Conservation (phyloP, 2,113 vertebrate genomes). For the Lamprotornis superbus region DNA sequence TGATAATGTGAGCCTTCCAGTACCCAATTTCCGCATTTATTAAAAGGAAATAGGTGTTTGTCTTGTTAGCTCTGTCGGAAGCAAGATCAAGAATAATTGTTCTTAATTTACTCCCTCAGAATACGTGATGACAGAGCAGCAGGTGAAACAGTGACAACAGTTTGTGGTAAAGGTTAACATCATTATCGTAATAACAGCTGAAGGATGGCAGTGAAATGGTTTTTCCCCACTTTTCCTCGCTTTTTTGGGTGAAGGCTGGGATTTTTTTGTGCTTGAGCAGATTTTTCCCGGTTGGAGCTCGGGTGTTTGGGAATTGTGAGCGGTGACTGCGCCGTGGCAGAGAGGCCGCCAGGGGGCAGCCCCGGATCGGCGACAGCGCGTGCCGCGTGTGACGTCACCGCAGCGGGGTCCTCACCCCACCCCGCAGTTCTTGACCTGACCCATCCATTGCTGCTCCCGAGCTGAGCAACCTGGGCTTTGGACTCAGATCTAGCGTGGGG, state of each 20-base stretch:
- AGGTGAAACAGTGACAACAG: background rate
- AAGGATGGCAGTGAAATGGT: background rate
- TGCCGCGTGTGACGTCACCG: background rate
- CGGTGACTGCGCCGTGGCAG: background rate
- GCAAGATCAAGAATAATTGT: background rate
- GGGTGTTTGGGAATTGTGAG: background rate
- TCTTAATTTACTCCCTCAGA: background rate
- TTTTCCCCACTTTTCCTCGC: background rate
- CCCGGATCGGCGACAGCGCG: background rate
- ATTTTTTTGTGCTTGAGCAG: fast-evolving
- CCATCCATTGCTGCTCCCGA: background rate
- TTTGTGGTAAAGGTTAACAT: background rate
- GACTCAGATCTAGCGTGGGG: fast-evolving
- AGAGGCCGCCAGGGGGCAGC: slow-evolving; percentile 40
- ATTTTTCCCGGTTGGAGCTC: fast-evolving
- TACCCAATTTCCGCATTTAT: background rate
- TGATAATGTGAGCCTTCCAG: background rate
- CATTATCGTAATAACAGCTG: background rate
- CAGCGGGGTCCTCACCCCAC: fast-evolving
- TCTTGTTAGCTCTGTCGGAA: background rate
- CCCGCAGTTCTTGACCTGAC: background rate
- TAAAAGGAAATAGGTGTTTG: background rate
- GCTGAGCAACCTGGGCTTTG: background rate
- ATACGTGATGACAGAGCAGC: background rate
- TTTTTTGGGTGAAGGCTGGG: background rate